Evolutionary conservation across 2,797 vertebrate species (phyloP), one percentile per base, ranked within the genome.

Genomic region (Characodon lateralis): DNA sequence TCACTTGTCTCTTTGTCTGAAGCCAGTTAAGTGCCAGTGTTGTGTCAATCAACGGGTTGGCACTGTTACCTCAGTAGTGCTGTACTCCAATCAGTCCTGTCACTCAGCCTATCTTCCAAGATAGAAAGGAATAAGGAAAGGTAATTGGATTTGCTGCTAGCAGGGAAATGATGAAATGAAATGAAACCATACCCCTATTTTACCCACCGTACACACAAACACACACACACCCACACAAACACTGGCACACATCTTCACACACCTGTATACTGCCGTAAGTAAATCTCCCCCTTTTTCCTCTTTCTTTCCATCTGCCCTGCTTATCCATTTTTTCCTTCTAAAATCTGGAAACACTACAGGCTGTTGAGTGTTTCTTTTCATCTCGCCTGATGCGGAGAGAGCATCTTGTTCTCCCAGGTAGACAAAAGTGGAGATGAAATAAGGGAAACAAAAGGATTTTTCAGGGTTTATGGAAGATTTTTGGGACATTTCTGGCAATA

Each of bases 111-210:
- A 92, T 92, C 91, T 91, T 90, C 89, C 84, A 78, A 89, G 89
- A 92, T 89, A 85, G 91, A 92, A 85, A 83, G 87, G 85, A 90
- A 83, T 35, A 87, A 78, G 81, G 71, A 79, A 92, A 89, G 89
- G 92, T 93, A 93, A 94, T 94, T 94, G 89, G 90, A 93, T 93
- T 94, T 88, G 85, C 92, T 91, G 89, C 89, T 84, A 78, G 89
- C 86, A 92, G 88, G 87, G 87, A 93, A 93, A 94, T 93, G 93
- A 94, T 93, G 92, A 93, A 93, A 94, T 91, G 87, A 91, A 89
- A 94, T 85, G 91, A 90, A 91, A 92, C 86, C 88, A 55, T 31
- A 84, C 63, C 78, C 80, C 82, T 31, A 28, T 69, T 78, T 78
- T 83, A 74, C 71, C 79, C 55, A 78, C 65, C 39, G 16, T 14